These are phyloP conservation scores for Perizoma affinitatum DNA, from an alignment of 2,888 invertebrate species.

Conservation along the genomic window DNA sequence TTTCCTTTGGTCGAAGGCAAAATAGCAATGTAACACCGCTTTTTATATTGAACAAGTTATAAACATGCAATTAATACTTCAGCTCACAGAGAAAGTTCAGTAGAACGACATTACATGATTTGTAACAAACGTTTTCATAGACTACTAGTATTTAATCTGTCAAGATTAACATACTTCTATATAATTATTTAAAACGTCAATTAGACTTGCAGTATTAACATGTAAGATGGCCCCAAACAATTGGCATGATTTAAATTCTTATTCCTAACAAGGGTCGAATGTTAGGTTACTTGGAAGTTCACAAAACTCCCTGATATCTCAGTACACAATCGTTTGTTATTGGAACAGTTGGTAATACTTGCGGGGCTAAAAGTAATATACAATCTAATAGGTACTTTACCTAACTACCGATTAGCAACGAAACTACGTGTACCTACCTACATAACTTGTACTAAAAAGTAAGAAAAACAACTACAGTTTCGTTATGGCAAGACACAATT, in stretches of 20 bases:
- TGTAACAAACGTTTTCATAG: constrained; percentile 38
- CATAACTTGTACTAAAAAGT: constrained; percentile 47
- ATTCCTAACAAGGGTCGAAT: constrained; percentile 1
- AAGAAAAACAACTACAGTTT: constrained; percentile 41
- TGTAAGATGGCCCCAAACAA: constrained; percentile 28
- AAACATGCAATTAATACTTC: constrained; percentile 27
- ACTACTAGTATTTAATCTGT: constrained; percentile 39
- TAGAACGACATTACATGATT: constrained; percentile 31
- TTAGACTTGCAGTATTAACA: constrained; percentile 20
- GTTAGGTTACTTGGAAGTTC: too few species aligned
- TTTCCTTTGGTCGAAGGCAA: constrained; percentile 12
- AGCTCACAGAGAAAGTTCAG: constrained; percentile 33
- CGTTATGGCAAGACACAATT: constrained; percentile 54
- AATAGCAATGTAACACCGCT: constrained; percentile 10
- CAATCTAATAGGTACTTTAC: too few species aligned
- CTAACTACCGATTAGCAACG: constrained; percentile 7
- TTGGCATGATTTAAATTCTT: constrained; percentile 16
- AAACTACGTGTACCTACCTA: constrained; percentile 16
- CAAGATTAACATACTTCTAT: constrained; percentile 20
- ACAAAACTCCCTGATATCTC: background rate
- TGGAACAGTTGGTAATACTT: background rate
- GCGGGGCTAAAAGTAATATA: background rate
- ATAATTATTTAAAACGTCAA: constrained; percentile 23
- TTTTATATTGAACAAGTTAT: constrained; percentile 1
- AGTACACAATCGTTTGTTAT: background rate